Conservation (phyloP, 2,113 vertebrate genomes). For the Gymnorhina tibicen region DNA sequence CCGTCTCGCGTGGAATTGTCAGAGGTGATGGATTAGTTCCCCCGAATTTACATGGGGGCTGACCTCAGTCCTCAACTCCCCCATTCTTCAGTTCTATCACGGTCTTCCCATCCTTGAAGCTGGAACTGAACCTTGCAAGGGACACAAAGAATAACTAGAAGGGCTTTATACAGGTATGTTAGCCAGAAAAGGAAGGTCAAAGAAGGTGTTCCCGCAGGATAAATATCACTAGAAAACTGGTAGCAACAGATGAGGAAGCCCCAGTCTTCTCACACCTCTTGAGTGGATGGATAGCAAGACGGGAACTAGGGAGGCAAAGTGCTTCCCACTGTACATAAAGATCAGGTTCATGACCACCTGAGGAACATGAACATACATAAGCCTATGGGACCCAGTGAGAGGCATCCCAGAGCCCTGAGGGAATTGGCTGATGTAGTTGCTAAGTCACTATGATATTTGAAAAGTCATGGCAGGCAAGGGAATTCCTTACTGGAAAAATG, state of each 20-base stretch:
- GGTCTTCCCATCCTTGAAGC: background rate
- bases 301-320: background rate
- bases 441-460: background rate
- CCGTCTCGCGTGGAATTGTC: background rate
- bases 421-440: background rate
- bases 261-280: background rate
- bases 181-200: background rate
- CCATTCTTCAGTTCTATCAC: background rate
- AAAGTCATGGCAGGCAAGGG: background rate
- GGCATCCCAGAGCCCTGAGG: background rate
- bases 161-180: background rate
- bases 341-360: background rate
- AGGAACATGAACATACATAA: background rate
- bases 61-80: background rate
- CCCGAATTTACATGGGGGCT: background rate
- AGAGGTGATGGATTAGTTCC: background rate
- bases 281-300: background rate
- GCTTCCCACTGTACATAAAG: background rate
- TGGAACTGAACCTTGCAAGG: background rate
- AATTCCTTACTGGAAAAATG: background rate
- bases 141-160: background rate
- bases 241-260: background rate
- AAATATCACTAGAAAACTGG: background rate
- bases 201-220: rapidly evolving
- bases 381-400: rapidly evolving